Evolutionary conservation across 2,113 vertebrate species (phyloP).

Genomic region (Mirounga angustirostris): DNA sequence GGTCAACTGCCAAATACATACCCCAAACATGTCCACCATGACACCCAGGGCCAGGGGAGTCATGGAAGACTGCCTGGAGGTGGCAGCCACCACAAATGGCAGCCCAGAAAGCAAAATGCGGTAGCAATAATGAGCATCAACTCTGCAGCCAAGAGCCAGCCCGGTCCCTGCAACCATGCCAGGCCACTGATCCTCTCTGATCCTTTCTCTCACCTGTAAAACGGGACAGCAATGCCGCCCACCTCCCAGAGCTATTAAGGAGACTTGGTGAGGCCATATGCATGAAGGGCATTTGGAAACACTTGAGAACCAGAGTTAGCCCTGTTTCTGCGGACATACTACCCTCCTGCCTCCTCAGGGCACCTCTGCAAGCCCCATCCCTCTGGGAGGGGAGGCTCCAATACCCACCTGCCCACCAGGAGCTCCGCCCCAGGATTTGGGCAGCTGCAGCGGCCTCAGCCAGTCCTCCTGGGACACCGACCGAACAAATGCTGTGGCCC

Average conservation of each 20-base stretch:
- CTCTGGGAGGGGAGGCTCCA: neutral
- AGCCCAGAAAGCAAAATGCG: neutral
- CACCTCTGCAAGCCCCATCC: neutral
- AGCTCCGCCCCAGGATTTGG: neutral
- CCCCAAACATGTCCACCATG: fast-evolving
- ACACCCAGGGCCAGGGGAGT: too few species aligned
- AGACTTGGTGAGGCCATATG: neutral
- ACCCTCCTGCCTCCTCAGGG: neutral
- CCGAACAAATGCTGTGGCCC: too few species aligned
- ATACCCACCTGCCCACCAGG: neutral
- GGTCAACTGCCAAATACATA: neutral
- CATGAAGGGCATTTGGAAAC: too few species aligned
- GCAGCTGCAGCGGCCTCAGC: fast-evolving
- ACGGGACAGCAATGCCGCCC: neutral
- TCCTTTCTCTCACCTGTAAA: neutral
- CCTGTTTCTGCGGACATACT: neutral
- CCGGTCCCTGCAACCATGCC: neutral
- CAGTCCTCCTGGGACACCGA: neutral
- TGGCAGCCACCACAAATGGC: neutral
- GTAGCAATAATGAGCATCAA: neutral
- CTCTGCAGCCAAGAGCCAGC: neutral
- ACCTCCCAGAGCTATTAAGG: neutral
- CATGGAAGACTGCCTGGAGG: neutral
- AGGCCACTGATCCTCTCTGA: neutral
- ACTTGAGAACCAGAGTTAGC: neutral